Evolutionary conservation across 1,140 invertebrate genomes (phyloP).

Genomic region (Musca domestica): DNA sequence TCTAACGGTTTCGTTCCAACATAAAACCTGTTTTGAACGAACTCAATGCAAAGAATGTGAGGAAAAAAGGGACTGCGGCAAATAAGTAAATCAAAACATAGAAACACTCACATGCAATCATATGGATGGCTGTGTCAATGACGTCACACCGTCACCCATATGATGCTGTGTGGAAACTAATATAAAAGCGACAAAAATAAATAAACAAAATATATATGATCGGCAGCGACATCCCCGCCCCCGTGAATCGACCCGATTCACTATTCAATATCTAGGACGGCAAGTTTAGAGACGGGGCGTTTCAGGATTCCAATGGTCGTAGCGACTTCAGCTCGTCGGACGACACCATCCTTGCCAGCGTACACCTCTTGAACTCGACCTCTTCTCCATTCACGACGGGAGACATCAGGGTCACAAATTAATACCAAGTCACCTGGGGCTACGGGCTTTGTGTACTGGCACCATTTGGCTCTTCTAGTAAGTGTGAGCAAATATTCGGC

Average conservation of each 20-base stretch:
- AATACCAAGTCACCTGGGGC: not conserved
- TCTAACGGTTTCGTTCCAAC: too few relatives aligned
- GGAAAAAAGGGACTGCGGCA: too few relatives aligned
- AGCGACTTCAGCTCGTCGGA: not conserved
- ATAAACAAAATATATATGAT: too few relatives aligned
- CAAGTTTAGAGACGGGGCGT: conserved; percentile 4
- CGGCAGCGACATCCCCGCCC: too few relatives aligned
- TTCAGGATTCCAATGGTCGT: not conserved
- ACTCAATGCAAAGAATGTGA: too few relatives aligned
- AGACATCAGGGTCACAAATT: conserved; percentile 1
- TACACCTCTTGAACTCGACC: conserved; percentile 10
- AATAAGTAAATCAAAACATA: too few relatives aligned
- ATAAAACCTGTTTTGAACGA: too few relatives aligned
- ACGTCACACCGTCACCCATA: too few relatives aligned
- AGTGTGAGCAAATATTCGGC: conserved; percentile 25
- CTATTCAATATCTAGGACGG: conserved; percentile 10
- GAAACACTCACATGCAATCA: too few relatives aligned
- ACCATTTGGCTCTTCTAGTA: conserved; percentile 23
- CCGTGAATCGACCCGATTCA: conserved; percentile 4
- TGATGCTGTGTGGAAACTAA: too few relatives aligned
- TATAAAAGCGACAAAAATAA: too few relatives aligned
- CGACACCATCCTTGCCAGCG: not conserved
- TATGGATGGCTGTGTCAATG: too few relatives aligned
- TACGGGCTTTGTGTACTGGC: not conserved
- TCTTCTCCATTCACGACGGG: conserved; percentile 3